Percentiles rank a stretch among this genome's conserved stretches.
Evolutionary conservation across 2,888 invertebrate genomes (phyloP).

Genomic region (Tupiocoris notatus): DNA sequence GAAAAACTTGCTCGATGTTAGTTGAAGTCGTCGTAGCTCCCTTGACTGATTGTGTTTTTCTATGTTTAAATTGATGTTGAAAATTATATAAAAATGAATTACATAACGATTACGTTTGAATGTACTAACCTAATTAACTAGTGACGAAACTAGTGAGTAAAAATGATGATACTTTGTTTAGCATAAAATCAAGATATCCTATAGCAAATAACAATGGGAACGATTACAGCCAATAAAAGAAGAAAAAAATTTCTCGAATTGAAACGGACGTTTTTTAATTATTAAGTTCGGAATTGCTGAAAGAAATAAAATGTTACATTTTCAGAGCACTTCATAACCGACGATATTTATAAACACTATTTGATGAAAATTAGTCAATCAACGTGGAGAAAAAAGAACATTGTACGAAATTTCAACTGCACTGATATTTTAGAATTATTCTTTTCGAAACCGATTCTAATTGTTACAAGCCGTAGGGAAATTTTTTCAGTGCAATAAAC

Average conservation of each 20-base stretch:
- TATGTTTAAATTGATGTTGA: not conserved
- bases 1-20: not conserved
- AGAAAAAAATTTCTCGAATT: not conserved
- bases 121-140: not conserved
- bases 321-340: not conserved
- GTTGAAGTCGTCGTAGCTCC: slow-evolving; percentile 5
- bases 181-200: not conserved
- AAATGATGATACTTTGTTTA: not conserved
- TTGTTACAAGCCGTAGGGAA: not conserved
- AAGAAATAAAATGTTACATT: not conserved
- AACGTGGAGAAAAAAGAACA: not conserved
- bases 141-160: not conserved
- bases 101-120: not conserved
- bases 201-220: not conserved
- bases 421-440: not conserved
- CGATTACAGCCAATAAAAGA: not conserved
- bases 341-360: not conserved
- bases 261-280: not conserved
- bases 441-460: not conserved
- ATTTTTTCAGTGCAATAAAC: not conserved
- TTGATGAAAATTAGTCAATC: not conserved
- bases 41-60: slow-evolving; percentile 3
- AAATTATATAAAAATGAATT: not conserved
- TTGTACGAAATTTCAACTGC: not conserved
- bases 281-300: not conserved